Evolutionary conservation across 2,113 vertebrate species (phyloP).

Genomic region (Labeo catla): DNA sequence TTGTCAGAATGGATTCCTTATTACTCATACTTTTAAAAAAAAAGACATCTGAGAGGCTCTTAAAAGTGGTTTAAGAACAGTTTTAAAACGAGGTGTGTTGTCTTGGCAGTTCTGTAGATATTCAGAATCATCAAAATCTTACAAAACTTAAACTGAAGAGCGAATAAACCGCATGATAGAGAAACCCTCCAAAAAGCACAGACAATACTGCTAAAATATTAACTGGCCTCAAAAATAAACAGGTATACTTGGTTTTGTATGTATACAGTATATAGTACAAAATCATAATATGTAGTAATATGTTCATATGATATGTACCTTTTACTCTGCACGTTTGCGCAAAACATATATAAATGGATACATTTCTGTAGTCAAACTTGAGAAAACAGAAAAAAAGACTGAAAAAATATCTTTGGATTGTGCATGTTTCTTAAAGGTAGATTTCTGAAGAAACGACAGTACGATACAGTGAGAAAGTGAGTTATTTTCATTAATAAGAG

Average conservation of each 20-base stretch:
- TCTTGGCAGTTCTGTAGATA: conserved; percentile 40
- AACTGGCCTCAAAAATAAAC: conserved; percentile 58
- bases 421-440: conserved; percentile 75
- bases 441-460: conserved; percentile 58
- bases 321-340: conserved; percentile 61
- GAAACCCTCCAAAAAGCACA: conserved; percentile 23
- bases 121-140: conserved; percentile 20
- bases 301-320: conserved; percentile 71
- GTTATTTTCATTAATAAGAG: conserved; percentile 39
- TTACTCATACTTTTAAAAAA: conserved; percentile 26
- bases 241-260: conserved; percentile 50
- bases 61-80: conserved; percentile 3
- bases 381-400: conserved; percentile 71
- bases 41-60: neutral
- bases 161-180: conserved; percentile 25
- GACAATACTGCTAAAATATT: conserved; percentile 33
- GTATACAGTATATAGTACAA: conserved; percentile 61
- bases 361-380: conserved; percentile 68
- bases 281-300: conserved; percentile 62
- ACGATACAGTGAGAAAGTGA: conserved; percentile 42
- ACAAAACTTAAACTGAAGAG: conserved; percentile 23
- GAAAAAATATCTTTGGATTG: conserved; percentile 82
- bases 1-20: neutral
- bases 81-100: conserved; percentile 19
- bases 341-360: conserved; percentile 64